Evolutionary conservation across 2,797 vertebrate genomes (phyloP), one percentile per base, ranked within the genome.

Genomic region (Enteromius trimaculatus): DNA sequence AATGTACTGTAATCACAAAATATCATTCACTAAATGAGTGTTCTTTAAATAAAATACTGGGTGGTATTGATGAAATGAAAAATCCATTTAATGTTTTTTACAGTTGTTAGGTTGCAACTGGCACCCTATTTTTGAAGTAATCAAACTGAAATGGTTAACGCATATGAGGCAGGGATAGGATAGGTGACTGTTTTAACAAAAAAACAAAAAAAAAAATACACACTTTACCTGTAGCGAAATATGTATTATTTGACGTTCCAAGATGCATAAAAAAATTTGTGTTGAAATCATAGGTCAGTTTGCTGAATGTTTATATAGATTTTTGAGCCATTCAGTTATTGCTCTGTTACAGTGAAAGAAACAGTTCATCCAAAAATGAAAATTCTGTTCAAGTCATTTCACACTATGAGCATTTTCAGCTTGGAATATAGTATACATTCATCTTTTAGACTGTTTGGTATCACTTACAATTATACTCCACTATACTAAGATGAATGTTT

Each of bases 261-360:
- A 69, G 39, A 69, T 7, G 7, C 47, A 44, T 44, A 0, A 44
- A 44, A 13, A 47, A 17, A 44, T 70, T 26, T 70, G n/a, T 44
- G n/a, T 44, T 47, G 6, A 70, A 44, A 70, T 44, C 16, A 14
- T 42, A 44, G 68, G 68, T 10, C 19, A 13, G 29, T 51, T 70
- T 72, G 47, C 23, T 71, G 55, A 66, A 69, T 60, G 23, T 26
- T 49, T 80, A 64, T 21, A 58, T 4, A 8, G 37, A 82, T 70
- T 42, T 79, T 23, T 34, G 5, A 31, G 58, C 26, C 55, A 65
- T 66, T 82, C 34, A 62, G 71, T 85, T 85, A 83, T 85, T 85
- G 84, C 80, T 72, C 21, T 70, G 29, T 34, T 74, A 34, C 17
- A 74, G 70, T 51, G 21, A 72, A 72, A 53, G 0, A 5, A 34